Evolutionary conservation across 1,140 invertebrate genomes (phyloP), one percentile per base, ranked within the genome.

Genomic region (Nasonia giraulti): DNA sequence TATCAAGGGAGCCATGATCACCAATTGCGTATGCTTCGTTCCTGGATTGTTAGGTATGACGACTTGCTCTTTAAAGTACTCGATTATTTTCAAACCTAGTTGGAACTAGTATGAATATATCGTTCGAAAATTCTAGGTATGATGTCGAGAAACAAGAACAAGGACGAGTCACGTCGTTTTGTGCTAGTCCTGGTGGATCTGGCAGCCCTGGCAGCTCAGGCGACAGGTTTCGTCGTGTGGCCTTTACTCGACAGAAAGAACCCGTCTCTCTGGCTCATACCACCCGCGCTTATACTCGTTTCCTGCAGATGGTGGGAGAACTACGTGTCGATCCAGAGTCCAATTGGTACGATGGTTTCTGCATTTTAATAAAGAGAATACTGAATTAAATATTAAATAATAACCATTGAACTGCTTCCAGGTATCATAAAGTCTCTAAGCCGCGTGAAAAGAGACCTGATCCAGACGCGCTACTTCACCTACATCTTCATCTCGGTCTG

Each of bases 291-390:
- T 10, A 92, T 99, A 62, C 95, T 98, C 69, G 96, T 98, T 68
- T 99, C 98, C 4, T 95, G 97, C 44, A 96, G 97, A 37, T 99
- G 98, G 97, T 99, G 98, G 98, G 98, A 99, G 93, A 99, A 99
- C 93, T 99, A 97, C 90, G 97, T 98, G 0, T 97, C 97, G 40
- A 95, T 95, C 86, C 95, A 96, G 81, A 98, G 97, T 86, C 95
- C 96, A 0, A 95, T 98, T 84, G 95, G 96, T 94, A 91, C 92
- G 87, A 81, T 82, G 47, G 33, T 37, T 37, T 37, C 33, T 23
- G 7, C 20, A n/a, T 55, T 2, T 62, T n/a, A n/a, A 62, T 44
- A 8, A 8, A 44, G 7, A 0, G 8, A 44, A 20, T n/a, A 62
- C 20, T 20, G 55, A 55, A 55, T 12, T 0, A 17, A 14, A 20